Evolutionary conservation across 2,113 vertebrate genomes (phyloP), one percentile per base, ranked within the genome.

Genomic region (Sylvia atricapilla): DNA sequence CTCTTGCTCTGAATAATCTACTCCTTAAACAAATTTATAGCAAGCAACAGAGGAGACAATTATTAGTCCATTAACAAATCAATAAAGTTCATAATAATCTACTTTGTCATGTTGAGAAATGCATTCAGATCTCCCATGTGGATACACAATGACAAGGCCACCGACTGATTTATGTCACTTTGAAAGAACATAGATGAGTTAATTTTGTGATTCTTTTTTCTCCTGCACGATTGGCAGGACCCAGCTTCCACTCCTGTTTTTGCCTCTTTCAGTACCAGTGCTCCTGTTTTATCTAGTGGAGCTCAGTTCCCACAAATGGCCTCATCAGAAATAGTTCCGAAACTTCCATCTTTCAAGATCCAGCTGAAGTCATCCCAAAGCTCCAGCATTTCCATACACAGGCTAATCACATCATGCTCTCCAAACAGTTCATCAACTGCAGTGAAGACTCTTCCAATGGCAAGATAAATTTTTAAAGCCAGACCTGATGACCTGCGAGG

Each of bases 61-160:
- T 90, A 77, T 66, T 72, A 89, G 80, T 60, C 64, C 68, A 74
- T 89, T 96, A 95, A 72, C 39, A 75, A 84, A 95, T 92, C 82
- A 88, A 83, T 92, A 16, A 56, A 76, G 53, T 52, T 88, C 49
- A 83, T 77, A 39, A 86, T 79, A 88, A 93, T 49, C 83, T 86
- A 63, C 62, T 92, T 68, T 35, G 53, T 76, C 37, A 79, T 33
- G 72, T 10, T 53, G 72, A 56, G 69, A 84, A 20, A 39, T 21
- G 70, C 33, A 58, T 73, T 47, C 58, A 60, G 46, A 31, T 73
- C 53, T 76, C 55, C 55, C 58, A 17, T 0, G 12, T 39, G 58
- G 39, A 52, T 13, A 24, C 8, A 59, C 2, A 8, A 58, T 4
- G 21, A 81, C 0, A 0, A 39, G 79, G 60, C 35, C 69, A 70